Evolutionary conservation across 2,888 invertebrate species (phyloP).

Genomic region (Mesopsocus fuscifrons): DNA sequence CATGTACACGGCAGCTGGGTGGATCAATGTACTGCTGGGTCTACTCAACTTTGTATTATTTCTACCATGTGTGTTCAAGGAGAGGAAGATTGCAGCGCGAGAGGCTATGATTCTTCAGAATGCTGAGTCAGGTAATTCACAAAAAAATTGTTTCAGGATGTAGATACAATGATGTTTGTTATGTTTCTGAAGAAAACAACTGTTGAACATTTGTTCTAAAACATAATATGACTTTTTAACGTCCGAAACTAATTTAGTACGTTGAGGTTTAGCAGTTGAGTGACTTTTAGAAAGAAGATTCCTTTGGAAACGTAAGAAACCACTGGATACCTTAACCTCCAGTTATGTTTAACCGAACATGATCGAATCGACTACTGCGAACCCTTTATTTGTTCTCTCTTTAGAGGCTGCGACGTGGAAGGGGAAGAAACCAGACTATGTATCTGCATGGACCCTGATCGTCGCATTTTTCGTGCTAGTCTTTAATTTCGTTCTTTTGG

Average conservation of each 20-base stretch:
- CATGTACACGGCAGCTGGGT: conserved; percentile 76
- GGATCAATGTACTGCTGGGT: conserved; percentile 63
- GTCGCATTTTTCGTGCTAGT: conserved; percentile 65
- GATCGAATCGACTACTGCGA: no score
- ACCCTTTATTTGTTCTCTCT: no score
- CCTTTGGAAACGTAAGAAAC: no score
- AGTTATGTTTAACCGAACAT: no score
- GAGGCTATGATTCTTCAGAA: conserved; percentile 63
- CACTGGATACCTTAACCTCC: no score
- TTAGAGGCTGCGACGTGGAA: conserved; percentile 59
- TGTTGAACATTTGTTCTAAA: no score
- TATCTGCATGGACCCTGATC: conserved; percentile 60
- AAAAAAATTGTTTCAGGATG: no score
- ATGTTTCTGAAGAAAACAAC: conserved; percentile 12
- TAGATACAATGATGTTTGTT: no score
- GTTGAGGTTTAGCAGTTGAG: no score
- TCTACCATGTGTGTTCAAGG: conserved; percentile 53
- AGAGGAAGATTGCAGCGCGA: conserved; percentile 53
- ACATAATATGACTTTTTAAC: no score
- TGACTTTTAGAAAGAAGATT: no score
- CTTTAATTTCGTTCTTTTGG: conserved; percentile 72
- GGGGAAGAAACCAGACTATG: conserved; percentile 46
- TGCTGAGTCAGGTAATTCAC: conserved; percentile 36
- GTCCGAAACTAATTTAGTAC: no score
- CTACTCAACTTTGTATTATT: conserved; percentile 51